A percentile compares a stretch with the other conserved stretches of the same genome.
Conservation (phyloP, 2,888 invertebrate genomes). For the Prosopocoilus inquinatus region DNA sequence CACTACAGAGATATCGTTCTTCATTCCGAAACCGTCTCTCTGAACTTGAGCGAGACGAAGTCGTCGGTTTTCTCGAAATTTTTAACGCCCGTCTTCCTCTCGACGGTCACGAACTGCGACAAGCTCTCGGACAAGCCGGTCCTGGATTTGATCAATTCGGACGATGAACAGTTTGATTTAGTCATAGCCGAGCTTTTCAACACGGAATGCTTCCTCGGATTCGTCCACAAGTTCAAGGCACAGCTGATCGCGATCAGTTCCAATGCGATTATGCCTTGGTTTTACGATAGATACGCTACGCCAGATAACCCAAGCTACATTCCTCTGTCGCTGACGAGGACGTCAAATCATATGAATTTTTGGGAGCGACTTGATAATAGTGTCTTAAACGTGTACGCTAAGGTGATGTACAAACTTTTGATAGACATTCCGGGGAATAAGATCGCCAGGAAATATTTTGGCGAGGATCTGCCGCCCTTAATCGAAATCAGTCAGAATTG, state of each 20-base stretch:
- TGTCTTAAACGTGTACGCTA: constrained; percentile 20
- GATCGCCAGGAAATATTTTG: constrained; percentile 36
- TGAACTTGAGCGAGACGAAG: constrained; percentile 12
- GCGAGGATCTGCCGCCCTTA: constrained; percentile 33
- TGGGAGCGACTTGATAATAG: constrained; percentile 37
- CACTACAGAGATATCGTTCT: constrained; percentile 27
- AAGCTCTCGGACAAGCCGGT: constrained; percentile 40
- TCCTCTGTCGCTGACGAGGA: constrained; percentile 48
- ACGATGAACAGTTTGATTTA: constrained; percentile 59
- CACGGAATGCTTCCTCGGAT: constrained; percentile 64
- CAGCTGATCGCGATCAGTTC: constrained; percentile 56
- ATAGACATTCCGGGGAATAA: constrained; percentile 30
- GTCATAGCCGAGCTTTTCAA: constrained; percentile 68
- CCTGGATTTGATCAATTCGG: constrained; percentile 44
- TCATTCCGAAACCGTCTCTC: constrained; percentile 8
- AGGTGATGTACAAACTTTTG: constrained; percentile 29
- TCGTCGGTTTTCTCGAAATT: constrained; percentile 7
- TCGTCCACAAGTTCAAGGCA: constrained; percentile 61
- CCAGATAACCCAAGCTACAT: constrained; percentile 52
- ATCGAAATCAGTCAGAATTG: constrained; percentile 49
- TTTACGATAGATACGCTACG: constrained; percentile 50
- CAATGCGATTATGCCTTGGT: constrained; percentile 51
- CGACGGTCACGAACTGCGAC: constrained; percentile 3
- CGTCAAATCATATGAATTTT: constrained; percentile 35
- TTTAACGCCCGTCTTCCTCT: background rate